These are phyloP conservation scores for Actenoides hombroni DNA, from an alignment of 2,113 vertebrate genomes.

Conservation along the genomic window DNA sequence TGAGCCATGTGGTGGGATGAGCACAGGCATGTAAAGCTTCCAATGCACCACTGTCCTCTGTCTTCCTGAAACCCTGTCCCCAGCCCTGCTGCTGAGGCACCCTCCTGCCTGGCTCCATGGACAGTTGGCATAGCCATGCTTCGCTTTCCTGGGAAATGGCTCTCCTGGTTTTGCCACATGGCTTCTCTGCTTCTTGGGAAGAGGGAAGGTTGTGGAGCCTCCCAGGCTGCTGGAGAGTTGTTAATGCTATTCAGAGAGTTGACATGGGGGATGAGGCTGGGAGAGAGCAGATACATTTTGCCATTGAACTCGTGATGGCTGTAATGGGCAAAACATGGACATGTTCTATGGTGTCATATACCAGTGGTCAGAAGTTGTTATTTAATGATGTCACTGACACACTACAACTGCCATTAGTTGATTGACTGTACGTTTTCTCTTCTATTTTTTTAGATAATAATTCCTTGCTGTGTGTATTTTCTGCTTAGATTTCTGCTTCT, in stretches of 20 bases:
- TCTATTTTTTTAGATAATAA: background rate
- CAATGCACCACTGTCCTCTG: background rate
- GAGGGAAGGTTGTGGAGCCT: background rate
- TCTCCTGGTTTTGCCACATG: background rate
- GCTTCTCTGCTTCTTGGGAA: background rate
- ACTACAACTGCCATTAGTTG: background rate
- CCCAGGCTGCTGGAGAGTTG: background rate
- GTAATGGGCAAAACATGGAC: rapidly evolving
- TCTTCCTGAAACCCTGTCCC: background rate
- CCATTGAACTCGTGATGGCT: background rate
- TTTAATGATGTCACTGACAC: background rate
- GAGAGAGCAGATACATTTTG: background rate
- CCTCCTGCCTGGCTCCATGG: background rate
- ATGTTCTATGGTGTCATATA: background rate
- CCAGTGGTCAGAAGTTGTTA: background rate
- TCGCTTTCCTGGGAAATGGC: background rate
- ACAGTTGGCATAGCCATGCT: rapidly evolving
- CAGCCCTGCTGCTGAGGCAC: background rate
- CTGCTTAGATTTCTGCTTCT: background rate
- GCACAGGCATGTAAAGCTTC: background rate
- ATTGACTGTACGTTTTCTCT: background rate
- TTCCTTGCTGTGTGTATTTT: background rate
- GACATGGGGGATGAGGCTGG: background rate
- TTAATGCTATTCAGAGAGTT: background rate
- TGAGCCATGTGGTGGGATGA: background rate